Evolutionary conservation across 2,113 vertebrate species (phyloP).

Genomic region (Hippocampus comes): DNA sequence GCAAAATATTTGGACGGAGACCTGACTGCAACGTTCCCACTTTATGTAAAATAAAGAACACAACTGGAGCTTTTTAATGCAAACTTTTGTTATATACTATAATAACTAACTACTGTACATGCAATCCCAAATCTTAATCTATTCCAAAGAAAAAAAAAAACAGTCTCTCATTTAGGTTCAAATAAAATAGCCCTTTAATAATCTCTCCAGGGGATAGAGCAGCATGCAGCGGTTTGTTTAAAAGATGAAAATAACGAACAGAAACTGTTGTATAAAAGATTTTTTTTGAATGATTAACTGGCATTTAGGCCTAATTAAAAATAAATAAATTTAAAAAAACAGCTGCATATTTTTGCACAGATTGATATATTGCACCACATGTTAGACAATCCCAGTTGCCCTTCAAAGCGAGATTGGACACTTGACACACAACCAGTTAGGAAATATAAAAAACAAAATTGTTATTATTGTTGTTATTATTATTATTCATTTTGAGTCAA

Average conservation of each 20-base stretch:
- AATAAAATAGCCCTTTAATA: no score
- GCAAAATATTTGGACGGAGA: neutral
- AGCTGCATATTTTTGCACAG: neutral
- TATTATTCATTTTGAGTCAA: neutral
- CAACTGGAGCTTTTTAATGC: no score
- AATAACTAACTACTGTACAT: no score
- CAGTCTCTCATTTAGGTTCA: neutral
- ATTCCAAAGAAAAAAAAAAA: neutral
- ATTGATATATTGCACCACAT: neutral
- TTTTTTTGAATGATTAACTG: neutral
- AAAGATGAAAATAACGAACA: no score
- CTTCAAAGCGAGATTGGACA: neutral
- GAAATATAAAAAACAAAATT: neutral
- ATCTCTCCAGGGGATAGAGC: no score
- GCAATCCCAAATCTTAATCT: neutral
- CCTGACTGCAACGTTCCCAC: neutral
- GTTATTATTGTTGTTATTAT: neutral
- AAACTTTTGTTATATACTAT: no score
- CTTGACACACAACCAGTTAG: neutral
- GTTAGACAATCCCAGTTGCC: neutral
- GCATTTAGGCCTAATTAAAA: neutral
- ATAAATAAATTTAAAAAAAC: neutral
- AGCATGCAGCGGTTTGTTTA: no score
- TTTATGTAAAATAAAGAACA: neutral
- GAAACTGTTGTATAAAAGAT: neutral